Evolutionary conservation across 2,888 invertebrate genomes (phyloP).

Genomic region (Acronicta aceris): DNA sequence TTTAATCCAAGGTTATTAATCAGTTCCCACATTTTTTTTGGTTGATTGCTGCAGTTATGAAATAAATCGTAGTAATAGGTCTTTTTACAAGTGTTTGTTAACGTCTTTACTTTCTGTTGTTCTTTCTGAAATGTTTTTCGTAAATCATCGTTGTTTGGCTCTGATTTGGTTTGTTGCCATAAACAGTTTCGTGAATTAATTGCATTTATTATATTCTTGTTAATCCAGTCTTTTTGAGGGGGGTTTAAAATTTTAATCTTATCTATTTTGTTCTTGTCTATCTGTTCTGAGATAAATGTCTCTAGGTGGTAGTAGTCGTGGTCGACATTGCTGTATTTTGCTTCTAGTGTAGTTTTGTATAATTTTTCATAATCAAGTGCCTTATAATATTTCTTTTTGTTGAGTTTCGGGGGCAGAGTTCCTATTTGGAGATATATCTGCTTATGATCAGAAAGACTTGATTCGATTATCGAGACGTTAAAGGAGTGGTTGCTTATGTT

Average conservation of each 20-base stretch:
- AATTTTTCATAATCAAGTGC: conserved; percentile 23
- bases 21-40: conserved; percentile 51
- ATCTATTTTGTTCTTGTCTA: conserved; percentile 18
- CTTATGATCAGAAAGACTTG: conserved; percentile 1
- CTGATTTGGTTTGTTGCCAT: conserved; percentile 32
- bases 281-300: conserved; percentile 7
- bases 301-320: conserved; percentile 5
- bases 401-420: not conserved
- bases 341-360: not conserved
- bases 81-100: conserved; percentile 24
- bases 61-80: conserved; percentile 25
- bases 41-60: conserved; percentile 14
- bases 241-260: conserved; percentile 44
- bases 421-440: not conserved
- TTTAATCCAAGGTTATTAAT: conserved; percentile 41
- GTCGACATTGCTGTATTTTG: not conserved
- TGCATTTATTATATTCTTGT: conserved; percentile 31
- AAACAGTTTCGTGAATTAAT: conserved; percentile 46
- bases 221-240: conserved; percentile 51
- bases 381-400: conserved; percentile 17
- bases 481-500: not conserved
- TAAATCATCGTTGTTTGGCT: conserved; percentile 23
- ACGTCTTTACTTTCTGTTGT: conserved; percentile 16
- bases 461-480: conserved; percentile 1
- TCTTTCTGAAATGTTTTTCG: conserved; percentile 21